Percentiles rank a stretch among this genome's conserved stretches.
These are phyloP conservation scores for Thymelicus lineola DNA, from an alignment of 2,888 invertebrate genomes.

Conservation along the genomic window DNA sequence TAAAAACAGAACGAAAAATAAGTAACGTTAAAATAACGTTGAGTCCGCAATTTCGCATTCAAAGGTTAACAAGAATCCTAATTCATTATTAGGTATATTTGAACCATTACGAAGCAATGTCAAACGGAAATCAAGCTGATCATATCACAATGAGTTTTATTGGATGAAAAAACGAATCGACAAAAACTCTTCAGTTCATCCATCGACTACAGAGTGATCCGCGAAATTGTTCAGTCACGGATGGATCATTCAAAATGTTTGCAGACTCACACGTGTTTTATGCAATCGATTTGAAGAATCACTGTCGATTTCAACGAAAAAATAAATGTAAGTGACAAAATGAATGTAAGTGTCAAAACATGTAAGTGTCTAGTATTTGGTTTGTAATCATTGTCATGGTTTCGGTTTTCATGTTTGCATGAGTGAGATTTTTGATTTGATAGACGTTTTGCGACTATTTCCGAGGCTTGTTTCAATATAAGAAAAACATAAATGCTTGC, in stretches of 20 bases:
- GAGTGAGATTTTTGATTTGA: too few species aligned
- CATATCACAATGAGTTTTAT: conserved; percentile 36
- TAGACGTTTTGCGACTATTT: too few species aligned
- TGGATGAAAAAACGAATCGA: conserved; percentile 35
- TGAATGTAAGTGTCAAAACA: too few species aligned
- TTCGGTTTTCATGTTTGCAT: not conserved
- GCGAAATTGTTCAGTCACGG: conserved; percentile 38
- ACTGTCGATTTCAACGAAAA: conserved; percentile 15
- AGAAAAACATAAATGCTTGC: too few species aligned
- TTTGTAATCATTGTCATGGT: conserved; percentile 2
- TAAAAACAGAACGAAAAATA: not conserved
- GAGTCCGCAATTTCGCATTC: not conserved
- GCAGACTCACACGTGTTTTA: conserved; percentile 29
- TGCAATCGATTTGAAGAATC: conserved; percentile 32
- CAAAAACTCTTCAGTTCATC: conserved; percentile 17
- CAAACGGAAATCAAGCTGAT: conserved; percentile 43
- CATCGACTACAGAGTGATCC: conserved; percentile 18
- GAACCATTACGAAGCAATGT: conserved; percentile 42
- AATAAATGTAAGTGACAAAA: not conserved
- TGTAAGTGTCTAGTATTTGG: conserved; percentile 32
- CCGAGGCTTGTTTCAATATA: too few species aligned
- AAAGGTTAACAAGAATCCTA: conserved; percentile 31
- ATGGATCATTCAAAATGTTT: conserved; percentile 16
- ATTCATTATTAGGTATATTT: conserved; percentile 33
- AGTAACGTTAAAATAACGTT: not conserved